Conservation (phyloP, 2,888 invertebrate genomes). For the Bellardia pandia region DNA sequence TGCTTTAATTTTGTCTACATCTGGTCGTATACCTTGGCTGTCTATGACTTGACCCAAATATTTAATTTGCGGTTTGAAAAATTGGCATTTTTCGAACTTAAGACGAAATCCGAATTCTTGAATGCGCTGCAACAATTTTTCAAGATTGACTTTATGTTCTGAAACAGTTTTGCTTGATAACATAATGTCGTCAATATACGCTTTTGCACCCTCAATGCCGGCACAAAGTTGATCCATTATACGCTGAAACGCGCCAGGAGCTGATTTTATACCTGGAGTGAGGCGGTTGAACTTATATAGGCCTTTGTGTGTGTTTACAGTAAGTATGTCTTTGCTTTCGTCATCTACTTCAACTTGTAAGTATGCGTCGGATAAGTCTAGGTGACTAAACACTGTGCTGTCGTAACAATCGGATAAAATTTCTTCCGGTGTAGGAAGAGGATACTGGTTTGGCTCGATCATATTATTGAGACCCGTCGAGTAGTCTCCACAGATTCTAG, state of each 20-base stretch:
- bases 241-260: constrained; percentile 72
- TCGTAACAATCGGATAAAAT: constrained; percentile 69
- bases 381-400: constrained; percentile 59
- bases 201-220: constrained; percentile 51
- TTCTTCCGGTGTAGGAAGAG: too few relatives aligned
- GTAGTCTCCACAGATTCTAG: constrained; percentile 74
- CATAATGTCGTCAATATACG: constrained; percentile 71
- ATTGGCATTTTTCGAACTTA: constrained; percentile 40
- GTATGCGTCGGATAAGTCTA: constrained; percentile 73
- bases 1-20: too few relatives aligned
- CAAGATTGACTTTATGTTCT: constrained; percentile 23
- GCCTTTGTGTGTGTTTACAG: too few relatives aligned
- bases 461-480: too few relatives aligned
- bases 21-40: constrained; percentile 19
- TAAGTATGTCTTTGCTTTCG: too few relatives aligned
- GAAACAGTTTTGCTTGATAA: constrained; percentile 10
- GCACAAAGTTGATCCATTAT: constrained; percentile 67
- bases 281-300: too few relatives aligned
- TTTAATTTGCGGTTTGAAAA: constrained; percentile 25
- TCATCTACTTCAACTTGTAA: too few relatives aligned
- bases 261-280: too few relatives aligned
- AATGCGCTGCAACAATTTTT: constrained; percentile 27
- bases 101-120: constrained; percentile 45
- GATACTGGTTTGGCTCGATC: too few relatives aligned
- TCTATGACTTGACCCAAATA: constrained; percentile 47